A percentile compares a stretch with the other conserved stretches of the same genome.
Evolutionary conservation across 2,113 vertebrate species (phyloP).

Genomic region (Bujurquina vittata): DNA sequence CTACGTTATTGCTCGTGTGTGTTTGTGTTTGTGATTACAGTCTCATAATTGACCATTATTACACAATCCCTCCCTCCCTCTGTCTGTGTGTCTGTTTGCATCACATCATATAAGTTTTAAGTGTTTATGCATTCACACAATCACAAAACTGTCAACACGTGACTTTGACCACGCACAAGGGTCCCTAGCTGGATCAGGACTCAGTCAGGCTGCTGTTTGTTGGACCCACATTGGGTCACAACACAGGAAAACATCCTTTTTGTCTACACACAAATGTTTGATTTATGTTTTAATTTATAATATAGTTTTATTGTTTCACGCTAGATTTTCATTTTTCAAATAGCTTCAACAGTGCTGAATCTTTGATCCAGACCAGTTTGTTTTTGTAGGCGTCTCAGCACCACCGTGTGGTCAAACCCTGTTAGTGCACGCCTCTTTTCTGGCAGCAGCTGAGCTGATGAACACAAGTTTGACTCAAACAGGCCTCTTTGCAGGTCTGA

Average conservation of each 20-base stretch:
- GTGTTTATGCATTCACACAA: neutral
- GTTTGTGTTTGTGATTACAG: neutral
- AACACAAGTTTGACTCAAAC: neutral
- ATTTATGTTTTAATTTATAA: neutral
- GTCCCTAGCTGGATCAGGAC: neutral
- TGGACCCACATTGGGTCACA: neutral
- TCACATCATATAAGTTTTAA: neutral
- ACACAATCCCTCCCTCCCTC: neutral
- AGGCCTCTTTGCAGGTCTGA: neutral
- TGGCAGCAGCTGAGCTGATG: neutral
- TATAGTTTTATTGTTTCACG: neutral
- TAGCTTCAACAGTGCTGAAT: neutral
- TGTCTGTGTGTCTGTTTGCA: neutral
- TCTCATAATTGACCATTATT: slow-evolving; percentile 14
- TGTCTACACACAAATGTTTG: neutral
- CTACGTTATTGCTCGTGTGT: neutral
- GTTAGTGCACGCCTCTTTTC: neutral
- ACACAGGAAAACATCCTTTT: neutral
- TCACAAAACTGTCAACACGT: neutral
- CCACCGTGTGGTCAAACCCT: slow-evolving; percentile 22
- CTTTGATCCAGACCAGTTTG: neutral
- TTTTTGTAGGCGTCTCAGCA: neutral
- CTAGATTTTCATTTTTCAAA: neutral
- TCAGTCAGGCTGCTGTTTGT: neutral
- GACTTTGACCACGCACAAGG: neutral